Evolutionary conservation across 2,888 invertebrate species (phyloP).

Genomic region (Steinernema hermaphroditum): DNA sequence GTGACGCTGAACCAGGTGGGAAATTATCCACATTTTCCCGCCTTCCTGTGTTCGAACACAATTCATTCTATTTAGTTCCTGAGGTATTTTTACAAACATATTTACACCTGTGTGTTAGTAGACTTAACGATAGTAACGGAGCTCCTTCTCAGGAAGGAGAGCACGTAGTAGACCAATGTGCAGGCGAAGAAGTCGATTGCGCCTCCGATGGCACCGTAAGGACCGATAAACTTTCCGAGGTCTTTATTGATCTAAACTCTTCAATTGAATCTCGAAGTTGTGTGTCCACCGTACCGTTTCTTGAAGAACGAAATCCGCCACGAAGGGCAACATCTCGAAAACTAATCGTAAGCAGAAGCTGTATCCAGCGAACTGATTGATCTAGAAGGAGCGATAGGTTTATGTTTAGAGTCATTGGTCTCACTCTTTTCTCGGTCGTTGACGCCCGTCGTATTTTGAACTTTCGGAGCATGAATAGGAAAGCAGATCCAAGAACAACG

Average conservation of each 20-base stretch:
- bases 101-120: neutral
- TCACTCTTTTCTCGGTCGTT: neutral
- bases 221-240: slow-evolving; percentile 17
- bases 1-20: neutral
- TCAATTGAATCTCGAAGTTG: neutral
- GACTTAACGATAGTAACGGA: neutral
- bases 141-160: neutral
- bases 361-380: slow-evolving; percentile 26
- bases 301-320: slow-evolving; percentile 18
- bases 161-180: slow-evolving; percentile 8
- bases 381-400: too few relatives aligned
- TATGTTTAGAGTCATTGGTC: too few relatives aligned
- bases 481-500: neutral
- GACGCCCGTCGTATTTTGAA: neutral
- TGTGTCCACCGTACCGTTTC: neutral
- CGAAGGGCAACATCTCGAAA: slow-evolving; percentile 10
- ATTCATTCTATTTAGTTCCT: neutral
- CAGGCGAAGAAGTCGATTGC: slow-evolving; percentile 22
- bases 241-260: slow-evolving; percentile 10
- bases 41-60: neutral
- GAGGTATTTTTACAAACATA: neutral
- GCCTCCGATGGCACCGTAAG: slow-evolving; percentile 18
- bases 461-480: neutral
- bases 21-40: neutral
- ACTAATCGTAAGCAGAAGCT: slow-evolving; percentile 16